These are phyloP conservation scores for Heliconius himera DNA, from an alignment of 1,140 invertebrate genomes.

Conservation along the genomic window DNA sequence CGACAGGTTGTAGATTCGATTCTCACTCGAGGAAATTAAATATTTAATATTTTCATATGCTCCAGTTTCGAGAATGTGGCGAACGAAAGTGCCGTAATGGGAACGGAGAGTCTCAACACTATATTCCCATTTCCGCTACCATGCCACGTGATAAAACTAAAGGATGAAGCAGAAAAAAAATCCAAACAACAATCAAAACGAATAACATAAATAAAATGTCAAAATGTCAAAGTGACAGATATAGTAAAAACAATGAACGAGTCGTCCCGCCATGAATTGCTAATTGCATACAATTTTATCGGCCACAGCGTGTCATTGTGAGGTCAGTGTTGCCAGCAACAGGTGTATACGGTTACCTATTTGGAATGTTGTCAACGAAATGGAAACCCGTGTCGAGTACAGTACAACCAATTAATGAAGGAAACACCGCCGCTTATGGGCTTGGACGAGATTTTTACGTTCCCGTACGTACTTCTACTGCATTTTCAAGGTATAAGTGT, in stretches of 20 bases:
- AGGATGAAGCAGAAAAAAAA: background rate
- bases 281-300: conserved; percentile 13
- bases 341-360: conserved; percentile 7
- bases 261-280: background rate
- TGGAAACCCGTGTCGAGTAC: conserved; percentile 16
- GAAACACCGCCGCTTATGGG: background rate
- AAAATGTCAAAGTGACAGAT: background rate
- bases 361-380: conserved; percentile 24
- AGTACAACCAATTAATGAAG: conserved; percentile 4
- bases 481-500: background rate
- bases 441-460: conserved; percentile 1
- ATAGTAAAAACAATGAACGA: conserved; percentile 1
- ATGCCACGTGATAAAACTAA: no score
- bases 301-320: background rate
- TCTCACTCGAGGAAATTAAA: no score
- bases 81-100: no score
- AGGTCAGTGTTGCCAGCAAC: conserved; percentile 23
- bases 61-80: no score
- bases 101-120: no score
- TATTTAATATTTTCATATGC: no score
- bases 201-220: no score
- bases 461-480: no score
- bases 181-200: background rate
- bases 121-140: no score
- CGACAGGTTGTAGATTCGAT: no score